phyloP scores from a whole-genome alignment of 2,888 invertebrate genomes.

The Lycia hirtaria region DNA sequence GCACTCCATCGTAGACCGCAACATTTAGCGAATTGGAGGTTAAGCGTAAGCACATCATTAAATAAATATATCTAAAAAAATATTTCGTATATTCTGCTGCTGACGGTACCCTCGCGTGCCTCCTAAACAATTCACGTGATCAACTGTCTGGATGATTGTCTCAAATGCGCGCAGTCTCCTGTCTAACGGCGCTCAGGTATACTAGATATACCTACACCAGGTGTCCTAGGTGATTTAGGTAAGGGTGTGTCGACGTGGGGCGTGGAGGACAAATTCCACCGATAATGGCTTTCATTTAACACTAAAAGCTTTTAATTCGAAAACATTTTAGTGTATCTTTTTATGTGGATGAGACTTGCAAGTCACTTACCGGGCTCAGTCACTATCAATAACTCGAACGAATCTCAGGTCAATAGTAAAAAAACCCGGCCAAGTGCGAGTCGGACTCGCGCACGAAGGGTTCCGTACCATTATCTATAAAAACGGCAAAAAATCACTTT shows the following conservation, averaged over 20 bases:
- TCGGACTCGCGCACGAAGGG: too few species aligned
- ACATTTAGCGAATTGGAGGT: too few species aligned
- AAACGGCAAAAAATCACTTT: too few species aligned
- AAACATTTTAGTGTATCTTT: conserved; percentile 35
- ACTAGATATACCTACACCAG: neutral
- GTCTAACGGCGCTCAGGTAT: conserved; percentile 25
- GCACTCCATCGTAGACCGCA: too few species aligned
- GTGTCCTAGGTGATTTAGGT: neutral
- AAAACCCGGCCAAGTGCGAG: too few species aligned
- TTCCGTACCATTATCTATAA: too few species aligned
- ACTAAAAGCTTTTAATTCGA: conserved; percentile 37
- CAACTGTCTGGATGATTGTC: conserved; percentile 65
- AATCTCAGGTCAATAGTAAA: too few species aligned
- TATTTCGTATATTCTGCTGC: conserved; percentile 20
- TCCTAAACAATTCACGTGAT: conserved; percentile 59
- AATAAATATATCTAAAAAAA: neutral
- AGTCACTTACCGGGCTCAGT: neutral
- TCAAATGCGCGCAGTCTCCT: conserved; percentile 52
- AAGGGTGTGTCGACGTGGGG: neutral
- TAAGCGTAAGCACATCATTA: too few species aligned
- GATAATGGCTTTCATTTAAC: conserved; percentile 29
- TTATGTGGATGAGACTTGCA: conserved; percentile 8
- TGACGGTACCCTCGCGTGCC: conserved; percentile 29
- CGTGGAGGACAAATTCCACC: neutral
- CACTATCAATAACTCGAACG: too few species aligned